A percentile compares a stretch with the other conserved stretches of the same genome.
Conservation (phyloP, 2,797 vertebrate species). For the Mycteria americana region DNA sequence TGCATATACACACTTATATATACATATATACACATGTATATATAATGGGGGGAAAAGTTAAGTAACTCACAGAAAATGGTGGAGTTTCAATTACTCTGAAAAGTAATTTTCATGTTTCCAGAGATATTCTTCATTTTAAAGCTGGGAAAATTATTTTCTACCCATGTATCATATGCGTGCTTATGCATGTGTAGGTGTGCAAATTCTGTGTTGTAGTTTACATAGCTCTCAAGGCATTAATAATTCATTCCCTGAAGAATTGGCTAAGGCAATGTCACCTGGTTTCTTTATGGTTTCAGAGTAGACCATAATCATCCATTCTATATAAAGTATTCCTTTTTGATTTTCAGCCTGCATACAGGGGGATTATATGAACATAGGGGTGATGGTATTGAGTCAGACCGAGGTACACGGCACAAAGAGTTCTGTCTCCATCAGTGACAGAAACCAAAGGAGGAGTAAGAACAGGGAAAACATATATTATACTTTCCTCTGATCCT, state of each 20-base stretch:
- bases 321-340: neutral
- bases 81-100: neutral
- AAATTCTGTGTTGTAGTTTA: neutral
- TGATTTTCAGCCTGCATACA: neutral
- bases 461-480: neutral
- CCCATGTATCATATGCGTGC: fast-evolving
- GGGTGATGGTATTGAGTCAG: neutral
- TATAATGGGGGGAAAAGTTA: neutral
- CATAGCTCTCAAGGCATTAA: neutral
- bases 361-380: neutral
- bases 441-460: neutral
- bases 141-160: neutral
- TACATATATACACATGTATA: neutral
- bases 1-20: no score
- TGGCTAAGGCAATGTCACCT: neutral
- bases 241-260: neutral
- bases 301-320: neutral
- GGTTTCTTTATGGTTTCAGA: neutral
- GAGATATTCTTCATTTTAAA: neutral
- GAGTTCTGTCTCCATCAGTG: neutral
- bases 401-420: neutral
- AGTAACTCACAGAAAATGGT: neutral
- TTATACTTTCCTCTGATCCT: neutral
- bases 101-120: neutral
- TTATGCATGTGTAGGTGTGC: neutral